Evolutionary conservation across 2,888 invertebrate genomes (phyloP), one percentile per base, ranked within the genome.

Genomic region (Patella caerulea): DNA sequence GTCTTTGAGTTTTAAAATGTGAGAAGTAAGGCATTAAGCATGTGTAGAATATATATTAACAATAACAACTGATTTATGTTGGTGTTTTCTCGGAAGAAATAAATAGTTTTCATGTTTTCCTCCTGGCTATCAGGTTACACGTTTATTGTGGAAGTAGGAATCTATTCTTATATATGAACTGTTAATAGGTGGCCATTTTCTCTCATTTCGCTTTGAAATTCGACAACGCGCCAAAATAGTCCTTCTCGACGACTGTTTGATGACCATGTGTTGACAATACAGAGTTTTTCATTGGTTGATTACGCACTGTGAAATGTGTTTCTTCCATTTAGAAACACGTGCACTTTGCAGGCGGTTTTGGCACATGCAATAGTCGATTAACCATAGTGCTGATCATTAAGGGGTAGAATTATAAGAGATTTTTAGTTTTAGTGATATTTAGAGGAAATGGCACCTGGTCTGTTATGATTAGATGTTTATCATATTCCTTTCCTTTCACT

Each of bases 191-290:
- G 15, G 65, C 65, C 65, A 65, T 65, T 7, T 65, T 65, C 19
- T 24, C 19, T 65, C 4, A 65, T 65, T 65, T 65, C 65, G 19
- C 65, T 65, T 65, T 65, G 65, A 65, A 65, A n/a, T 19, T 65
- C 65, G 65, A 24, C 65, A 65, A 24, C 65, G 65, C 65, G 65
- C 65, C 65, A 65, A 65, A 65, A 65, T 65, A 65, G 65, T 65
- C 19, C 65, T 24, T 15, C 11, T 24, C 24, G 65, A 65, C 65
- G 65, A 65, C 65, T 19, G 9, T 65, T 65, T 65, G 65, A 65
- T 65, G 19, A 65, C 65, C 65, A 65, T 24, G 65, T 65, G 65
- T 65, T 65, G 65, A 65, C 19, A 65, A 24, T 19, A 14, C 11
- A 65, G 19, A 65, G 65, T 65, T 65, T 65, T 65, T 65, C 65